Evolutionary conservation across 2,888 invertebrate species (phyloP).

Genomic region (Carabus problematicus): DNA sequence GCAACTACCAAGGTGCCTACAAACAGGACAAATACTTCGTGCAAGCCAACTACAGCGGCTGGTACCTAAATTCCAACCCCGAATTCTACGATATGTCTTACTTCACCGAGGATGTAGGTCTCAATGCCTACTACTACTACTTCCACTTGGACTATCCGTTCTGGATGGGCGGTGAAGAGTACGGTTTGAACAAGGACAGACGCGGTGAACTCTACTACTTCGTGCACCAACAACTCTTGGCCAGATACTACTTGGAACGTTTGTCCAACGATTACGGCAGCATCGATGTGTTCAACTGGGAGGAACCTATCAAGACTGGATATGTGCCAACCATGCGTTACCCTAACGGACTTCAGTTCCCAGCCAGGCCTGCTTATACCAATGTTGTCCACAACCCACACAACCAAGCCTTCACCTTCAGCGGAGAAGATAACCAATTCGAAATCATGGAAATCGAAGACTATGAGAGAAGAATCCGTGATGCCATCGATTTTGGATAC

Average conservation of each 20-base stretch:
- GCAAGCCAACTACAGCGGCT: constrained; percentile 56
- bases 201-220: constrained; percentile 70
- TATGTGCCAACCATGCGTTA: constrained; percentile 69
- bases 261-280: constrained; percentile 69
- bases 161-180: constrained; percentile 65
- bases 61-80: constrained; percentile 62
- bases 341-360: constrained; percentile 68
- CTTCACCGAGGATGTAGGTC: constrained; percentile 71
- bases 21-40: constrained; percentile 59
- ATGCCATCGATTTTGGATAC: constrained; percentile 67
- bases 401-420: constrained; percentile 58
- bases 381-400: constrained; percentile 48
- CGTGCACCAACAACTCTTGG: constrained; percentile 71
- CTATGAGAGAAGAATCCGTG: constrained; percentile 65
- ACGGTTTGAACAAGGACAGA: constrained; percentile 52
- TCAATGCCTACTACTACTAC: constrained; percentile 69
- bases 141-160: constrained; percentile 67
- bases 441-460: constrained; percentile 63
- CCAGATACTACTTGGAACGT: constrained; percentile 75
- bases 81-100: constrained; percentile 69
- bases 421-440: constrained; percentile 45
- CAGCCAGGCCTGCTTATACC: constrained; percentile 63
- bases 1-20: constrained; percentile 58
- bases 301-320: constrained; percentile 60
- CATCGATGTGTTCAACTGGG: constrained; percentile 66